phyloP scores from a whole-genome alignment of 2,113 vertebrate species.

The Bos taurus region ARS-UCD2.0 NC_037351.1:44652501-44653000 shows the following conservation, averaged over 20 bases:
- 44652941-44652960: slow-evolving; percentile 36
- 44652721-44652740: not conserved
- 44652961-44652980: slow-evolving; percentile 48
- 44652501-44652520: not conserved
- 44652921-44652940: slow-evolving; percentile 31
- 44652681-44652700: not conserved
- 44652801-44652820: slow-evolving; percentile 14
- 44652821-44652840: slow-evolving; percentile 9
- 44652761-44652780: not conserved
- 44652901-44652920: slow-evolving; percentile 46
- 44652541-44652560: not conserved
- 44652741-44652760: not conserved
- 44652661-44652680: not conserved
- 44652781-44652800: slow-evolving; percentile 9
- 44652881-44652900: not conserved
- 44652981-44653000: slow-evolving; percentile 52
- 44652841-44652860: not conserved
- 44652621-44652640: not conserved
- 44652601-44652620: not conserved
- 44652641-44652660: not conserved
- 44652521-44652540: not conserved
- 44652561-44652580: not conserved
- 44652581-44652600: not conserved
- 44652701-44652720: not conserved
- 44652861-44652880: slow-evolving; percentile 8